Percentiles rank a stretch among this genome's conserved stretches.
Conservation (phyloP, 2,113 vertebrate species). For the Psittacara wagleri region DNA sequence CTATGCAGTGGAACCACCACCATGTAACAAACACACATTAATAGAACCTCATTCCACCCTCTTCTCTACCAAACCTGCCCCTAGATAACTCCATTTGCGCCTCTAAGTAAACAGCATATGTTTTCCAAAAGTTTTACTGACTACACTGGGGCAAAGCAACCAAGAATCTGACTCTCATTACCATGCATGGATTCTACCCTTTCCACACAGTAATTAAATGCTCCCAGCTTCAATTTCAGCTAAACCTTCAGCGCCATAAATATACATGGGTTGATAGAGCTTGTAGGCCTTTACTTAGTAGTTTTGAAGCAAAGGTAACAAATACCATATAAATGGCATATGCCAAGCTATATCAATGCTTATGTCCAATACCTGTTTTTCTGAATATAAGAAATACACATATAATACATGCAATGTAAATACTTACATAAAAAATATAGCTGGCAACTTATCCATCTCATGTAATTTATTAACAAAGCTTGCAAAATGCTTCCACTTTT, state of each 20-base stretch:
- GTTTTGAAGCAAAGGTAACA: neutral
- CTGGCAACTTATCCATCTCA: conserved; percentile 70
- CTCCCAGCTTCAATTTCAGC: neutral
- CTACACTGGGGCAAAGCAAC: neutral
- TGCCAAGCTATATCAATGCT: neutral
- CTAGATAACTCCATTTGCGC: neutral
- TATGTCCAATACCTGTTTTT: neutral
- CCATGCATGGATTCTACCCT: neutral
- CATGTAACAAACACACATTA: neutral
- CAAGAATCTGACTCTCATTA: neutral
- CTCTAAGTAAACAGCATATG: neutral
- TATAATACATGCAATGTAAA: neutral
- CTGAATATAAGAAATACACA: neutral
- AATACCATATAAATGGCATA: neutral
- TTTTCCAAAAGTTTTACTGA: neutral
- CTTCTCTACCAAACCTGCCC: neutral
- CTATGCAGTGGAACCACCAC: neutral
- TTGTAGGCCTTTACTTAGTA: neutral
- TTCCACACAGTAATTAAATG: neutral
- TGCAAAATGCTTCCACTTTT: conserved; percentile 12
- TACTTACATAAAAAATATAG: conserved; percentile 75
- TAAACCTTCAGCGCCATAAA: neutral
- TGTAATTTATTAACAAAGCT: conserved; percentile 65
- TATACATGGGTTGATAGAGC: neutral
- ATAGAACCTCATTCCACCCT: neutral